Conservation (phyloP, 2,888 invertebrate genomes). For the Archaeoteleia sp. region DNA sequence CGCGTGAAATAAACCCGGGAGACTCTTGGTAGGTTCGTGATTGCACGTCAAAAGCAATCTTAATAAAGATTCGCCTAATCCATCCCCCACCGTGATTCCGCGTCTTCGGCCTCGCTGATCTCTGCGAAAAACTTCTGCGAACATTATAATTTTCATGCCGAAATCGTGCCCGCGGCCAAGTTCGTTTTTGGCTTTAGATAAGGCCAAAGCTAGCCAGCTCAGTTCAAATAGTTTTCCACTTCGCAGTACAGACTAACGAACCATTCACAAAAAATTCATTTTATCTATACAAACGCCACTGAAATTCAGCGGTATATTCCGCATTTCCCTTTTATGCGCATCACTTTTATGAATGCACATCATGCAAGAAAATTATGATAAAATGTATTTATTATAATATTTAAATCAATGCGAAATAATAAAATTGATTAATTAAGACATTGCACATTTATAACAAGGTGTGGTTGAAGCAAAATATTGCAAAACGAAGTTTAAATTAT, state of each 20-base stretch:
- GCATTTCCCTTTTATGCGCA: background rate
- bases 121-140: background rate
- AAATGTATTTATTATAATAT: too few relatives aligned
- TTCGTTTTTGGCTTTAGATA: background rate
- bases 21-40: constrained; percentile 9
- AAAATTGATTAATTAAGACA: too few relatives aligned
- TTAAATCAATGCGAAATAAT: too few relatives aligned
- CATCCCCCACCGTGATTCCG: constrained; percentile 2
- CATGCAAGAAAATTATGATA: too few relatives aligned
- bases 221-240: constrained; percentile 13
- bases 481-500: too few relatives aligned
- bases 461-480: too few relatives aligned
- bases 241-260: constrained; percentile 12
- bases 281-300: background rate
- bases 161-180: background rate
- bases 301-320: constrained; percentile 8
- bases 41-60: constrained; percentile 30
- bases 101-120: background rate
- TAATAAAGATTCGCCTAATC: constrained; percentile 59
- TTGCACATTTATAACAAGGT: too few relatives aligned
- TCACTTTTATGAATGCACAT: too few relatives aligned
- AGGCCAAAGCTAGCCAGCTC: background rate
- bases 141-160: background rate
- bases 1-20: constrained; percentile 18
- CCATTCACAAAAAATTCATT: constrained; percentile 12